Percentiles rank a stretch among this genome's conserved stretches.
phyloP scores from a whole-genome alignment of 2,797 vertebrate species.

The Argentina silus region DNA sequence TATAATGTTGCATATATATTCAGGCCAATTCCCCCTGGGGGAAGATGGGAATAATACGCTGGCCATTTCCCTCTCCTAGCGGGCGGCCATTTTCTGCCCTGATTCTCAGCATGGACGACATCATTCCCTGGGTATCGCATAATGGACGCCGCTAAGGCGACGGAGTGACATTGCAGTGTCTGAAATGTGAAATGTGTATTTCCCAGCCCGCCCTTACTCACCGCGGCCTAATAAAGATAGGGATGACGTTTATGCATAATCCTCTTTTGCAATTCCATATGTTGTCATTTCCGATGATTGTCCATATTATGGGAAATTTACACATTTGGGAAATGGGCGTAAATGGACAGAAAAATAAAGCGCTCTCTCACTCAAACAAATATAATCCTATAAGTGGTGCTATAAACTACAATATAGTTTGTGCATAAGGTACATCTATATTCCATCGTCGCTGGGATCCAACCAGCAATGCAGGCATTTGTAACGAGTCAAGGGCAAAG shows the following conservation, averaged over 20 bases:
- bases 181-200: slow-evolving; percentile 79
- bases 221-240: slow-evolving; percentile 28
- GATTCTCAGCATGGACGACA: slow-evolving; percentile 74
- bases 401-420: slow-evolving; percentile 15
- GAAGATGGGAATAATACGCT: slow-evolving; percentile 73
- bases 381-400: slow-evolving; percentile 44
- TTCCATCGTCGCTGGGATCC: neutral
- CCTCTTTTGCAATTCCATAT: slow-evolving; percentile 74
- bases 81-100: slow-evolving; percentile 78
- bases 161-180: slow-evolving; percentile 77
- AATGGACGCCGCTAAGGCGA: slow-evolving; percentile 78
- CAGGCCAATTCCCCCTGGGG: slow-evolving; percentile 78
- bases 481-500: neutral
- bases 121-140: slow-evolving; percentile 77
- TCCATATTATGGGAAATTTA: slow-evolving; percentile 68
- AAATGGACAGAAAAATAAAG: slow-evolving; percentile 32
- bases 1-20: slow-evolving; percentile 84
- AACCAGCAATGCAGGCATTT: neutral
- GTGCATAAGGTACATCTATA: neutral
- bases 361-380: slow-evolving; percentile 52
- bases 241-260: slow-evolving; percentile 71
- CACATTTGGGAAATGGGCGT: slow-evolving; percentile 60
- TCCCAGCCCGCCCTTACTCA: slow-evolving; percentile 66
- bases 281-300: slow-evolving; percentile 74
- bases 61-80: slow-evolving; percentile 76